Evolutionary conservation across 2,113 vertebrate genomes (phyloP).

Genomic region (Pimephales promelas): DNA sequence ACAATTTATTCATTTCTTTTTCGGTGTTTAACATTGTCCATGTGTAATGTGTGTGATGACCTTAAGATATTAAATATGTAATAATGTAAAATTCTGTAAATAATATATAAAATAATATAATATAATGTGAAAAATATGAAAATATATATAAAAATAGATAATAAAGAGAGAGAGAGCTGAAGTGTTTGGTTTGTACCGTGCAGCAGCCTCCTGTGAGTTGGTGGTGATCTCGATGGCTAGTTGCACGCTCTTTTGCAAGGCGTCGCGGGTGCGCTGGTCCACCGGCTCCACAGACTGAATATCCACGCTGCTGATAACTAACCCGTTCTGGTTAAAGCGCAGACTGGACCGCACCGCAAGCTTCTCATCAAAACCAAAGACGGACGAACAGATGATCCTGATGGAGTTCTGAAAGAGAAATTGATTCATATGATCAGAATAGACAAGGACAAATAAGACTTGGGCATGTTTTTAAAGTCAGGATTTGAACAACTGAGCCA

Average conservation of each 20-base stretch:
- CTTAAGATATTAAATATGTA: background rate
- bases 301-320: constrained; percentile 89
- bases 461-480: background rate
- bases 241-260: constrained; percentile 89
- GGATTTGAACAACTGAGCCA: background rate
- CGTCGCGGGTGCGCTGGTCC: constrained; percentile 86
- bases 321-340: constrained; percentile 80
- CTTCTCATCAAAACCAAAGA: constrained; percentile 86
- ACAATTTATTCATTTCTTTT: too few species aligned
- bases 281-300: constrained; percentile 91
- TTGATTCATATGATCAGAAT: background rate
- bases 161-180: background rate
- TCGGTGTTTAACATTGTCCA: too few species aligned
- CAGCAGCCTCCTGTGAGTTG: constrained; percentile 90
- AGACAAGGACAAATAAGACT: background rate
- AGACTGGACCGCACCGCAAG: constrained; percentile 72
- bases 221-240: constrained; percentile 93
- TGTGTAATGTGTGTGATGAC: too few species aligned
- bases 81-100: background rate
- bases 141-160: background rate
- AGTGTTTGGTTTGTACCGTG: constrained; percentile 71
- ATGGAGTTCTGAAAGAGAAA: constrained; percentile 80
- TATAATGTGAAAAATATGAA: background rate
- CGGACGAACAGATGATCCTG: constrained; percentile 85
- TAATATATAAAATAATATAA: too few species aligned